Base-by-base conservation (phyloP, 2,797 vertebrate species). In the Salmo trutta region DNA sequence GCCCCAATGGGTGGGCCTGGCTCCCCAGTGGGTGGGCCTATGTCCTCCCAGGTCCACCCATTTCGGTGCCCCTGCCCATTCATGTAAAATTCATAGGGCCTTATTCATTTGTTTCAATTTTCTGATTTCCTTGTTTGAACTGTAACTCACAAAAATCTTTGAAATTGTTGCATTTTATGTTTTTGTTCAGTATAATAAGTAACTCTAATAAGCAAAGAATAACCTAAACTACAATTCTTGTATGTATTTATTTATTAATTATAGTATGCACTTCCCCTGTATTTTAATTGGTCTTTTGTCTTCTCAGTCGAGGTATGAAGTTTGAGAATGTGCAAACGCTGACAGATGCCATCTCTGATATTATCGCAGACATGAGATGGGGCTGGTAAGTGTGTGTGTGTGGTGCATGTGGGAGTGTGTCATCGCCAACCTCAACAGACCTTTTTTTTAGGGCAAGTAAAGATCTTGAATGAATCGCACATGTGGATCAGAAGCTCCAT, bases 281-380 rank as follows among this genome's bases (percentile, higher is more conserved):
- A 14, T 68, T 71, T 19, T 2, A 33, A 33, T 68, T 17, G 65
- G 27, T 79, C 14, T 76, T 66, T 82, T 83, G 78, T 88, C n/a
- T 91, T 47, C 41, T 47, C 85, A 99, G 98, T 91, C 95, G 98
- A 67, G 98, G 98, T 78, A 99, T 99, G 97, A 99, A 97, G 90
- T 99, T 99, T 93, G 98, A 99, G 90, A 99, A 99, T 29, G 97
- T 99, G 75, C 98, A 98, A 83, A 96, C 95, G 0, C 92, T 99
- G 83, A 99, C 98, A 0, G 98, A 99, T 88, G 98, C 98, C 5
- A 98, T 99, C 90, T 93, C 94, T 81, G 98, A 99, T 83, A 96
- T 99, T 82, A 98, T 99, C 90, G 95, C 94, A 69, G 98, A 98
- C 89, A 98, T 98, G 97, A 98, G 97, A 85, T 99, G 98, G 98